Evolutionary conservation across 2,113 vertebrate species (phyloP), one percentile per base, ranked within the genome.

Genomic region (Peromyscus maniculatus): DNA sequence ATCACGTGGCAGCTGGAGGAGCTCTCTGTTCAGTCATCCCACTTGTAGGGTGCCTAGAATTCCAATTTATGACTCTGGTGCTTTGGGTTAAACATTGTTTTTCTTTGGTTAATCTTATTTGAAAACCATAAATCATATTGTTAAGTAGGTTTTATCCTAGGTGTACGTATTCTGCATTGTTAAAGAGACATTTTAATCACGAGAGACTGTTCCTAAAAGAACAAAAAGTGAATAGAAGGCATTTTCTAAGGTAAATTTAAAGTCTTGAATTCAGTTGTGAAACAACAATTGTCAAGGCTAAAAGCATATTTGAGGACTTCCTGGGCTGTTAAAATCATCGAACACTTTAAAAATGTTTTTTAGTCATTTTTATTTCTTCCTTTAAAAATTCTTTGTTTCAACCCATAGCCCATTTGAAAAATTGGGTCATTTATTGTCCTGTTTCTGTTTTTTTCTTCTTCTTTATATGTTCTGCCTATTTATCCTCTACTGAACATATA

Each of bases 31-130:
- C 22, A 91, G 67, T 91, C 13, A 39, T 94, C 28, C 16, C 21
- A 75, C 72, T 91, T 79, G 33, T 74, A 74, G 52, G n/a, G 16
- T 89, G n/a, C 31, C 26, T 90, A 69, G 87, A 91, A 83, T 87
- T 97, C 43, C 0, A 57, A 24, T 72, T 96, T 39, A 84, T 92
- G 49, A 5, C 80, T 92, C 96, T 96, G 39, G 24, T 62, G 24
- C 33, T 96, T 89, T 82, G 67, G 12, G 21, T 77, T 89, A 83
- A 93, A n/a, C 49, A 43, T 75, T 82, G 7, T 75, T 43, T 43
- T 87, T 95, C 69, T 97, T 95, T 87, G 43, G 33, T 15, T 96
- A 89, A 94, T 83, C n/a, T 59, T 96, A 69, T 74, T 93, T 89
- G 57, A 86, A 93, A 91, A 39, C 15, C 49, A 69, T 46, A 74